Evolutionary conservation across 2,113 vertebrate species (phyloP), one percentile per base, ranked within the genome.

Genomic region (Aegotheles bennettii): DNA sequence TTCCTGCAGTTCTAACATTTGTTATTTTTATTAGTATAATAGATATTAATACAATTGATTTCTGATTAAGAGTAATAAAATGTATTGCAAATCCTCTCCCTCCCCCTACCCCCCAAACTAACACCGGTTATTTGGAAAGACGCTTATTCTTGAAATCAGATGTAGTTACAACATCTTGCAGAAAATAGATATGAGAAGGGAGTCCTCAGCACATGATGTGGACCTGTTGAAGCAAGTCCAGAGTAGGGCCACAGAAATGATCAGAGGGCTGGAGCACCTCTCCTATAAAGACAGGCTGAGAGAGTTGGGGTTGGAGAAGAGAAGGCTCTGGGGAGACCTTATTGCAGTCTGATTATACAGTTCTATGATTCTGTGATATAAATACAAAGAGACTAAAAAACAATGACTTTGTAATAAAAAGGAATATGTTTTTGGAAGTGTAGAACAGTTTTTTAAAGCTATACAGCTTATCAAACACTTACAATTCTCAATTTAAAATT

Each of bases 41-140:
- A 69, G 10, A 11, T 47, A 64, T 33, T 53, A 10, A 53, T 33
- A 57, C 33, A 87, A 76, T 24, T 36, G 0, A 47, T 70, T 92
- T 93, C 16, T 85, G 71, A 77, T 89, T 70, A 11, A 91, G 87
- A 70, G 5, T 23, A 53, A 80, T 70, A 45, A 86, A 77, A 75
- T 35, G 1, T 35, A 42, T 42, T 82, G 5, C 33, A 31, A 50
- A 12, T 36, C 43, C 43, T 18, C 19, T 45, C 16, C 43, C 50
- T 51, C 50, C 4, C 2, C 1, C 2, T 4, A n/a, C 7, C 16
- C 8, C 3, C 11, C 3, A 1, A 19, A 53, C 31, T 25, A 69
- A 45, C 10, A 1, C 3, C 57, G 53, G 15, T 42, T 93, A 8
- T 31, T 67, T 89, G 25, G 14, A 40, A 63, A 31, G 16, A 64